phyloP scores from a whole-genome alignment of 2,888 invertebrate genomes.

The Rutpela maculata region DNA sequence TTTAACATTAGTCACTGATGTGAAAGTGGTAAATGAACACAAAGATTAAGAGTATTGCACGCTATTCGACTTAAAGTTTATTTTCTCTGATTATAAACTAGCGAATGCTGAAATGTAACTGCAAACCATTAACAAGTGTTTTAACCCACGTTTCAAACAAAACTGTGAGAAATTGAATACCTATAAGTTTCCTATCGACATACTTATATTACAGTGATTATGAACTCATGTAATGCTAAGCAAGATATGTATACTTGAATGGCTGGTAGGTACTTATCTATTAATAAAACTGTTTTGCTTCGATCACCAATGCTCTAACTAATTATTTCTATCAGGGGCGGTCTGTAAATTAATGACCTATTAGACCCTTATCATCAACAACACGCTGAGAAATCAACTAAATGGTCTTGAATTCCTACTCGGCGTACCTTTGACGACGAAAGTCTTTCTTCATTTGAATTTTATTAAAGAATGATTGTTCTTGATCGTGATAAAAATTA shows the following conservation, averaged over 20 bases:
- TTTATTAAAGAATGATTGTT: slow-evolving; percentile 19
- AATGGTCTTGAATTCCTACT: slow-evolving; percentile 8
- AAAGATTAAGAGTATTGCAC: not conserved
- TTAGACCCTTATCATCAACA: slow-evolving; percentile 13
- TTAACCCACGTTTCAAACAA: slow-evolving; percentile 7
- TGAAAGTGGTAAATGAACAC: not conserved
- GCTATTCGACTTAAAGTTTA: not conserved
- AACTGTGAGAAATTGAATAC: not conserved
- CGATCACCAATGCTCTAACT: not conserved
- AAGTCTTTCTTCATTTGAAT: slow-evolving; percentile 22
- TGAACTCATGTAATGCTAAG: not conserved
- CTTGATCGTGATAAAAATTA: not conserved
- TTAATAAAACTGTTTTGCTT: not conserved
- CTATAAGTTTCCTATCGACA: not conserved
- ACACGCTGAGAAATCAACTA: slow-evolving; percentile 32
- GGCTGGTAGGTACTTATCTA: not conserved
- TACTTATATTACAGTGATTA: not conserved
- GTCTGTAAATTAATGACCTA: slow-evolving; percentile 30
- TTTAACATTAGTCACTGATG: not conserved
- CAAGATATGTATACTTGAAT: not conserved
- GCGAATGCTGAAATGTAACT: not conserved
- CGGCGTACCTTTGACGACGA: slow-evolving; percentile 16
- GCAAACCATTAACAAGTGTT: not conserved
- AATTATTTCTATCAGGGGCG: slow-evolving; percentile 30
- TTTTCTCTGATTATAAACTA: not conserved